Evolutionary conservation across 2,113 vertebrate genomes (phyloP), one percentile per base, ranked within the genome.

Genomic region (Hucho hucho): DNA sequence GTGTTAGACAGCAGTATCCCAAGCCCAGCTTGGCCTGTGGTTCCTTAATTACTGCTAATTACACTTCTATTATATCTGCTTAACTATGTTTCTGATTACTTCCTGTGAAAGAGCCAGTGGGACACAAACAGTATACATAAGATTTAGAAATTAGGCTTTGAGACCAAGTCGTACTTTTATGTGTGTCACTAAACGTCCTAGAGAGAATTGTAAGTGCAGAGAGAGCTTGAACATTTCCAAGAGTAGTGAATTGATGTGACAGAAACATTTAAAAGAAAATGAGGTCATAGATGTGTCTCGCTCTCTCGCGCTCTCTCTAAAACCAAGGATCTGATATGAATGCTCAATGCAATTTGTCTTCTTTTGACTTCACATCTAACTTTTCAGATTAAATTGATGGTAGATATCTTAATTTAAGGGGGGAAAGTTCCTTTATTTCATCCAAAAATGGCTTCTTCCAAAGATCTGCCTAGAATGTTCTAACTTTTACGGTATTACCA

Each of bases 131-230:
- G 37, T 43, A 43, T 43, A 43, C 37, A 43, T 32, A 72, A 32
- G 69, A 76, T 78, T 78, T 72, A 70, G 49, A 53, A 83, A 77
- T 6, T 72, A 74, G 77, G 72, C 77, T 77, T 74, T 78, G 29
- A 75, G 77, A 81, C 46, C 5, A 70, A 75, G 77, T 66, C 69
- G 25, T 11, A 29, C 49, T 56, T 28, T 5, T 64, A 32, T 56
- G 53, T 18, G 25, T 29, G 20, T 28, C 25, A 65, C 25, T 28
- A 28, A 6, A 65, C 14, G 4, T 65, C 22, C 28, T 5, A 28
- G 28, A 7, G 12, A 9, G 65, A 37, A 67, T 67, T 16, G 6
- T 18, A 18, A 37, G 29, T 43, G 65, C 20, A 32, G 28, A 28
- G 28, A 67, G 14, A 1, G 49, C 49, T 43, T 43, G 37, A 18